Evolutionary conservation across 2,888 invertebrate genomes (phyloP), one percentile per base, ranked within the genome.

Genomic region (Lumbricus terrestris): DNA sequence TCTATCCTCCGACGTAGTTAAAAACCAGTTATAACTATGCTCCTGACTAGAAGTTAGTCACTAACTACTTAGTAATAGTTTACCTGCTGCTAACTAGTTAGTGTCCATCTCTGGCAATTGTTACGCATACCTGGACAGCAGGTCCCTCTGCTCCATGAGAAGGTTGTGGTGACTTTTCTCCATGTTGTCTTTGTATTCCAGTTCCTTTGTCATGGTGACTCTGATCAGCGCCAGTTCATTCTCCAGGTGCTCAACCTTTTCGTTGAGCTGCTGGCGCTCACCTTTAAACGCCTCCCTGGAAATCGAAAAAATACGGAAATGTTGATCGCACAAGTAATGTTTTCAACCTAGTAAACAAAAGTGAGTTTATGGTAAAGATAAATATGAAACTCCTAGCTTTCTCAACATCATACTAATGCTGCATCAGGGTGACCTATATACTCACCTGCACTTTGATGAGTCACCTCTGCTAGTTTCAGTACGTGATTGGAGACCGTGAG

Each of bases 131-230:
- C 82, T 89, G 38, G 37, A 37, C 23, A 90, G 82, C 20, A 89
- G 88, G 37, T 69, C 42, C 69, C 88, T 90, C 54, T 90, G 90
- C 47, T 91, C 91, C 0, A 37, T 37, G n/a, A 91, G 88, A 35
- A 91, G 90, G 33, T 91, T 91, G 42, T 90, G 40, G 29, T 91
- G 82, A 34, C 40, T 89, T 37, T 90, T 89, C 47, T 91, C 90
- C 82, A 91, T 90, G 37, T 90, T 90, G 23, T 90, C 89, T 35
- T 88, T 90, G 89, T 91, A 91, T 35, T 90, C 89, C 38, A 82
- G 54, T 85, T 91, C 90, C 89, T 89, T 69, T 35, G 90, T 82
- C 38, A 90, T 15, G 38, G 83, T 82, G 35, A 90, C 90, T 88
- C 38, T 89, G 54, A 88, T 35, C 85, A 90, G 40, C 16, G 42